These are phyloP conservation scores for Bufo gargarizans DNA, from an alignment of 2,113 vertebrate genomes.

Conservation along the genomic window DNA sequence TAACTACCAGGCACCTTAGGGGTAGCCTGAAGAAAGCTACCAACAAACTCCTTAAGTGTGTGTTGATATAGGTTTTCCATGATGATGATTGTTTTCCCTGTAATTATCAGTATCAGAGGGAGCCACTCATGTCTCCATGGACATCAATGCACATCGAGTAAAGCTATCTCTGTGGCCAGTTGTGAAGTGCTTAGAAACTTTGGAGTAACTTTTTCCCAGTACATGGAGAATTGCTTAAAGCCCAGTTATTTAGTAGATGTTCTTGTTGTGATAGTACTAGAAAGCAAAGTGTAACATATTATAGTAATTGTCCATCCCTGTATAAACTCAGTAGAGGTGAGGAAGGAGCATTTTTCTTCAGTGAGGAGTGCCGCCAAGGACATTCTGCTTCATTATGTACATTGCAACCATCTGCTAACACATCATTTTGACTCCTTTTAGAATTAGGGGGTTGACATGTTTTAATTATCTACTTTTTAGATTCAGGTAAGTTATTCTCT, in stretches of 20 bases:
- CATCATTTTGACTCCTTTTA: not conserved
- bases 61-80: not conserved
- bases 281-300: not conserved
- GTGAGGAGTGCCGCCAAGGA: not conserved
- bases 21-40: not conserved
- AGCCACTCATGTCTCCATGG: not conserved
- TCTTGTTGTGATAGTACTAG: no score
- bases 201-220: no score
- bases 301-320: not conserved
- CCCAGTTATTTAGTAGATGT: no score
- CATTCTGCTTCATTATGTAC: not conserved
- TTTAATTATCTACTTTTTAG: not conserved
- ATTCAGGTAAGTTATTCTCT: conserved; percentile 1
- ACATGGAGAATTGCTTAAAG: no score
- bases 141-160: not conserved
- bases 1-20: no score
- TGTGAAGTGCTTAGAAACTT: not conserved
- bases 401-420: not conserved
- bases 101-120: not conserved
- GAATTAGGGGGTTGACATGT: not conserved
- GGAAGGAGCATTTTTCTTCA: not conserved
- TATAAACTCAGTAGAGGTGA: not conserved
- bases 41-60: not conserved
- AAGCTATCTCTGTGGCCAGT: not conserved
- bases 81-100: not conserved